Base-by-base conservation (phyloP, 2,797 vertebrate genomes). In the Schizopygopsis pylzovi region DNA sequence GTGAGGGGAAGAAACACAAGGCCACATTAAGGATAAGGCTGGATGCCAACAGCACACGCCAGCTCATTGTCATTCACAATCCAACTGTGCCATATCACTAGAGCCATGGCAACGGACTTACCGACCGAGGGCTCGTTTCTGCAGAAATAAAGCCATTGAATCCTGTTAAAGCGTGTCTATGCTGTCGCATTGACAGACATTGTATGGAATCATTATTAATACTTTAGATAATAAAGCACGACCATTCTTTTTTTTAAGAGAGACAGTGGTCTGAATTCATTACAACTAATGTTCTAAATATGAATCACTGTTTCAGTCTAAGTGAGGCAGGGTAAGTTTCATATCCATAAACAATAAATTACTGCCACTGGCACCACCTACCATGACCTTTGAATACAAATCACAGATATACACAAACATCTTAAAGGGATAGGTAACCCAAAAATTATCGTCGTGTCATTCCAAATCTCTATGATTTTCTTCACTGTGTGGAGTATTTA, bases 51-150 rank as follows among this genome's bases (percentile, higher is more conserved):
- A 76, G 82, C 56, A 78, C 79, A 77, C 45, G 65, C 83, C 78
- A 76, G 76, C 87, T 87, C 73, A 85, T 78, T 86, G 71, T 67
- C 37, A 85, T 77, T 80, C 77, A 84, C 75, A 92, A 89, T 82
- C 80, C 85, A 79, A 80, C 79, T 59, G 56, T 85, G 70, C 70
- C 78, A 65, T 81, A 89, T 37, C 47, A 82, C 43, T 87, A 90
- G 87, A 88, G 39, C 88, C 83, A 54, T 59, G 84, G 85, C 82
- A 89, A 79, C 84, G 33, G 80, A 94, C 94, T 95, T 92, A 94
- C 94, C 93, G 92, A 88, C 33, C 87, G 49, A 85, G 84, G 45
- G 81, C 87, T 85, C 86, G 87, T 68, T 90, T 93, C 94, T 94
- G 93, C 83, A 87, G 82, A 92, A 89, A 91, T 80, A 91, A 91